Evolutionary conservation across 92 coral and sea anemone species (phyloP), one percentile per base, ranked within the genome.

Genomic region (Phenganax subtilis): DNA sequence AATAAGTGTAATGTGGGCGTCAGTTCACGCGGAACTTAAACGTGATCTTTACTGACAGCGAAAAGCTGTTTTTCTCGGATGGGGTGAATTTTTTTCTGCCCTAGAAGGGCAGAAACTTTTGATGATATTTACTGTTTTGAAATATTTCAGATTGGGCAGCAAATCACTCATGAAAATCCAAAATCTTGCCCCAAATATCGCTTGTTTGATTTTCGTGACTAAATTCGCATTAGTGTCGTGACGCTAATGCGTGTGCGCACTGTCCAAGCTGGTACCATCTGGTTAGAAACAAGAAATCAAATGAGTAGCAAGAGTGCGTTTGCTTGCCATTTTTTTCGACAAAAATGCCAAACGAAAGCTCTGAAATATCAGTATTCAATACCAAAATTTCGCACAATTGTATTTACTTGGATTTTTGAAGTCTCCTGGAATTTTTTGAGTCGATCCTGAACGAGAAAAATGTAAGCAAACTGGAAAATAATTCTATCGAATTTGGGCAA

Each of bases 201-300:
- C 53, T 31, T 64, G 27, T 64, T 64, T 64, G 70, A 64, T 64
- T 64, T 37, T 64, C 70, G 73, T 68, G 73, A 68, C 73, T 10
- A 37, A 68, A 68, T 68, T 2, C n/a, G 37, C 47, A 68, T 68
- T 37, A 68, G 73, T 52, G 47, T 68, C 73, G 52, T 10, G 53
- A 30, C 7, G 10, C 44, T 10, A 68, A 0, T 29, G 47, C 73
- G 73, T 52, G 47, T 68, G 73, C 37, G 53, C 54, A 10, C 29
- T 6, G 8, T 6, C 12, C 73, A 68, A 68, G 73, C 52, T 68
- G 73, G 73, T 30, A 6, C 14, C 73, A 68, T 68, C 37, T 68
- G 73, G 73, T 9, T 9, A 2, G 16, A 68, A 37, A 7, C 17
- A 4, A 17, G 47, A 68, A 27, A 29, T n/a, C 12, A 30, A 68